Evolutionary conservation across 2,797 vertebrate genomes (phyloP), one percentile per base, ranked within the genome.

Genomic region (Sarcoramphus papa): DNA sequence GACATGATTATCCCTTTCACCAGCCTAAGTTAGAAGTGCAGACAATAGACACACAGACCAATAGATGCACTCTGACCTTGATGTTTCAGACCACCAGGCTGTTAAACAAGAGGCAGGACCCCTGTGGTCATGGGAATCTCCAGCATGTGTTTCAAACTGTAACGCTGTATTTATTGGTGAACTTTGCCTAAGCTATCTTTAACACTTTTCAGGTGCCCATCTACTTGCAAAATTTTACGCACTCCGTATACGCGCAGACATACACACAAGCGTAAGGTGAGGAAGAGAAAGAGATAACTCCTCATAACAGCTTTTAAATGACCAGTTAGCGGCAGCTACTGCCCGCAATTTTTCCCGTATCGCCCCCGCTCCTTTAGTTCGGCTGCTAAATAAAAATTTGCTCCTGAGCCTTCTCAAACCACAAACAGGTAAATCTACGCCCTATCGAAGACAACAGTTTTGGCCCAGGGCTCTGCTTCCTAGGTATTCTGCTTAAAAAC

Each of bases 61-160:
- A 91, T 60, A 90, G 92, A 14, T 53, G 96, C 95, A 93, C 97
- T 98, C 96, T 98, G 97, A 97, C 97, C 96, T 96, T 79, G 6
- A 65, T 60, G 94, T 50, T 86, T 88, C 92, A 96, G 97, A 97
- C 96, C 97, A 96, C 94, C 92, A 72, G 79, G 92, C 92, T 96
- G 93, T 90, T 91, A 82, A 98, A 97, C 92, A 98, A 98, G 95
- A 97, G 91, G 73, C 93, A 86, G 95, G 89, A 95, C 82, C 95
- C 80, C 90, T 72, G 59, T 94, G 95, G 95, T 93, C 97, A 94
- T 91, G 96, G 88, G 95, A 98, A 97, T 94, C 87, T 93, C 92
- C 69, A 84, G 83, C 59, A 31, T 74, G 90, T 5, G 19, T 83
- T 97, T 82, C 24, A 83, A 92, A 87, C 64, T 53, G 79, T 56